These are phyloP conservation scores for Cryptotermes secundus DNA, from an alignment of 1,140 invertebrate genomes.

Conservation along the genomic window DNA sequence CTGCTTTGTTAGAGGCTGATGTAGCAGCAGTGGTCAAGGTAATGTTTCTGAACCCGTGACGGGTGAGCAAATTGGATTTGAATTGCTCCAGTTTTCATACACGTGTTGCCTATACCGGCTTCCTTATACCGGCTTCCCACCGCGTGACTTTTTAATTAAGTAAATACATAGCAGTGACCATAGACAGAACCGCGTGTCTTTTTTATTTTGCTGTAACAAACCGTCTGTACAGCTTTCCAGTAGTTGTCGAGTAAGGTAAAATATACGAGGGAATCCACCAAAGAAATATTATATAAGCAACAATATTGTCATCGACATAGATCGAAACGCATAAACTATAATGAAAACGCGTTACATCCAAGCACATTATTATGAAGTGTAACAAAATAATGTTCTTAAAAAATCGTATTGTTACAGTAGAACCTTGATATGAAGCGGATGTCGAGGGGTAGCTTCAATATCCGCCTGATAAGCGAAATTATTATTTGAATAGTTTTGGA, in stretches of 20 bases:
- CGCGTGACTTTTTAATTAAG: conserved; percentile 20
- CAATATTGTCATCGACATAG: background rate
- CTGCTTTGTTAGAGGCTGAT: too few species aligned
- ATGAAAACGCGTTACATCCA: background rate
- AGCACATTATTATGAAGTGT: too few species aligned
- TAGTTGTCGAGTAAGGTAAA: background rate
- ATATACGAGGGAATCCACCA: background rate
- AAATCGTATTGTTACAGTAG: too few species aligned
- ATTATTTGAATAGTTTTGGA: too few species aligned
- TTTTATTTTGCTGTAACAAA: background rate
- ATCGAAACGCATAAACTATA: background rate
- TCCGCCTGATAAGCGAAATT: too few species aligned
- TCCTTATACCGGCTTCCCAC: conserved; percentile 13
- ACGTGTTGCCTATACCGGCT: background rate
- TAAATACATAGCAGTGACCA: background rate
- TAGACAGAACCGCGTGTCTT: background rate
- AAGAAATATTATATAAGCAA: background rate
- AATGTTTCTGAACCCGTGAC: conserved; percentile 25
- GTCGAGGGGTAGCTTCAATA: too few species aligned
- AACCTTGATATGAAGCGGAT: too few species aligned
- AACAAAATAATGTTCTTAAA: too few species aligned
- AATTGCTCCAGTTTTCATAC: background rate
- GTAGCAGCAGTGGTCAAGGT: background rate
- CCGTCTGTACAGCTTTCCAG: background rate
- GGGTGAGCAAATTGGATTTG: conserved; percentile 26